phyloP scores from a whole-genome alignment of 2,113 vertebrate genomes.

The Fulmarus glacialis region DNA sequence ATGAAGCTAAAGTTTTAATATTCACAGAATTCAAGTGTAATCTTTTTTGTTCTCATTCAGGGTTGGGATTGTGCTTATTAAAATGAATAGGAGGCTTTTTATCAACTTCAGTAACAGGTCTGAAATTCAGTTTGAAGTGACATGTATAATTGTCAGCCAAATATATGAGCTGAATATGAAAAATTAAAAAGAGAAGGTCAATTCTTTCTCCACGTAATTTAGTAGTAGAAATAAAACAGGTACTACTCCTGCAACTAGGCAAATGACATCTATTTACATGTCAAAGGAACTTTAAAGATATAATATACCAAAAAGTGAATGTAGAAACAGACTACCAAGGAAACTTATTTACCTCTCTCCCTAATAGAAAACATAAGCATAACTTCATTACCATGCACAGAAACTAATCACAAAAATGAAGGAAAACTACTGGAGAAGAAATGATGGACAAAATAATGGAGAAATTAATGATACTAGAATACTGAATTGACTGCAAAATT shows the following conservation, averaged over 20 bases:
- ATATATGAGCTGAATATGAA: background rate
- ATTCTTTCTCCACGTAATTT: background rate
- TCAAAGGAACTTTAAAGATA: background rate
- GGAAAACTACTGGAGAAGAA: background rate
- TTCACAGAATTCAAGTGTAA: background rate
- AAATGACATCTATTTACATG: background rate
- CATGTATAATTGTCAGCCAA: background rate
- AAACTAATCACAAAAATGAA: background rate
- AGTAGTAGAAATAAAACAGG: background rate
- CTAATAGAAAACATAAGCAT: background rate
- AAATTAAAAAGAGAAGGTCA: background rate
- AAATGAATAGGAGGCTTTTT: background rate
- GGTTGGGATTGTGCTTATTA: background rate
- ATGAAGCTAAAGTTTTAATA: background rate
- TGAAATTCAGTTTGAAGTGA: conserved; percentile 7
- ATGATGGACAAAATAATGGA: background rate
- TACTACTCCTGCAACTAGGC: background rate
- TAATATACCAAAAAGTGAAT: background rate
- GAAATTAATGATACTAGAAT: background rate
- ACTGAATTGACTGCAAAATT: background rate
- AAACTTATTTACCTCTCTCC: background rate
- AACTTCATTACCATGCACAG: background rate
- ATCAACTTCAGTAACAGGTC: background rate
- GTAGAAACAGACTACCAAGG: background rate
- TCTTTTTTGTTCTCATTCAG: background rate